Evolutionary conservation across 1,140 invertebrate genomes (phyloP).

Genomic region (Danaus plexippus): DNA sequence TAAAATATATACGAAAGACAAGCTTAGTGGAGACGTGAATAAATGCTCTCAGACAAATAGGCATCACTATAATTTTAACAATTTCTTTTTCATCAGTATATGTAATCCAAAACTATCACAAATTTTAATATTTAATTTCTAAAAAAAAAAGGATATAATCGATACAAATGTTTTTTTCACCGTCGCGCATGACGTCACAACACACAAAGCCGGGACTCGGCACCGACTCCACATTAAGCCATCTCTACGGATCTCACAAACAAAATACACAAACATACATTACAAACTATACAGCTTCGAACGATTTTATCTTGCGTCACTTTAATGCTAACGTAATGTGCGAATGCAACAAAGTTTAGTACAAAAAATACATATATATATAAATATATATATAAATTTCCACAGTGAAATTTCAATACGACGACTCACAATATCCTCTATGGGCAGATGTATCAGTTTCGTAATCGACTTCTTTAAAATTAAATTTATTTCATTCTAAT

Average conservation of each 20-base stretch:
- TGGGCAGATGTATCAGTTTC: too few species aligned
- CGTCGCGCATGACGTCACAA: background rate
- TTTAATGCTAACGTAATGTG: too few species aligned
- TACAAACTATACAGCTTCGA: constrained; percentile 8
- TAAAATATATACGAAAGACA: constrained; percentile 37
- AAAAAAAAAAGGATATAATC: constrained; percentile 16
- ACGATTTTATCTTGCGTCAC: too few species aligned
- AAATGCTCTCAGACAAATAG: constrained; percentile 50
- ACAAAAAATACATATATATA: too few species aligned
- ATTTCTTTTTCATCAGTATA: constrained; percentile 19
- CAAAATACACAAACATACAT: background rate
- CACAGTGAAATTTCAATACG: too few species aligned
- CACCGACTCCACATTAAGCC: constrained; percentile 11
- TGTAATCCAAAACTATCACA: constrained; percentile 25
- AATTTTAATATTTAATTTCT: constrained; percentile 16
- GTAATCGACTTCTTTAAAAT: background rate
- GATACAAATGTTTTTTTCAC: constrained; percentile 18
- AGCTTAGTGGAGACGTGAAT: constrained; percentile 42
- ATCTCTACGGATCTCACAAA: background rate
- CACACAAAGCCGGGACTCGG: constrained; percentile 6
- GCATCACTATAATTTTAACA: constrained; percentile 16
- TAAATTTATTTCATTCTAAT: constrained; percentile 25
- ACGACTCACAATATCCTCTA: too few species aligned
- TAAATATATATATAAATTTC: too few species aligned
- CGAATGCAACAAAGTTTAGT: too few species aligned